Conservation (phyloP, 1,140 invertebrate genomes). For the Drosophila littoralis region DNA sequence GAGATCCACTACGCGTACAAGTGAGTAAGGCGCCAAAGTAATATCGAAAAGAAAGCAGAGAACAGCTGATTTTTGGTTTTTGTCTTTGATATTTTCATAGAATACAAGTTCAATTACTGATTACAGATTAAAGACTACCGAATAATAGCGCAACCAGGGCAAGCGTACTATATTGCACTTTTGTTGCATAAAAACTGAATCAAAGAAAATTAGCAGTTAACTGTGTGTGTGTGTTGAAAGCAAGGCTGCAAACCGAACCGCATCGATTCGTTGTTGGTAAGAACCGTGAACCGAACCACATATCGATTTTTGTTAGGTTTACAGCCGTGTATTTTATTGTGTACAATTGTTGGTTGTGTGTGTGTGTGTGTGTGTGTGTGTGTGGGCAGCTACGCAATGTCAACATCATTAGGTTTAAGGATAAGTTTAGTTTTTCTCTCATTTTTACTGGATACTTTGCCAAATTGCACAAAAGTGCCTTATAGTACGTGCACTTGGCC, state of each 20-base stretch:
- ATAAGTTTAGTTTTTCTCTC: conserved; percentile 21
- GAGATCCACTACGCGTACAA: conserved; percentile 91
- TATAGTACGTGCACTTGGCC: conserved; percentile 77
- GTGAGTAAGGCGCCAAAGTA: conserved; percentile 49
- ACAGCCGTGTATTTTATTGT: neutral
- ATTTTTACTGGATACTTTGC: conserved; percentile 43
- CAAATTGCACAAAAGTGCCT: conserved; percentile 74
- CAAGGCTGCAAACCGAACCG: too few relatives aligned
- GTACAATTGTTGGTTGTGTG: conserved; percentile 30
- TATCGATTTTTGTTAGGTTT: too few relatives aligned
- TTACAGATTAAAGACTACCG: conserved; percentile 46
- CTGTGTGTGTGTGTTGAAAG: conserved; percentile 19
- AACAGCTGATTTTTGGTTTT: conserved; percentile 31
- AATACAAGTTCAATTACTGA: conserved; percentile 24
- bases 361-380: conserved; percentile 24
- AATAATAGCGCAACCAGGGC: conserved; percentile 44
- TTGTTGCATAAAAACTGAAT: conserved; percentile 47
- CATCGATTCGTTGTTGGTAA: too few relatives aligned
- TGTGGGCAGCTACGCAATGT: conserved; percentile 56
- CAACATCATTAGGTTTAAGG: conserved; percentile 27
- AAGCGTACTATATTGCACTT: conserved; percentile 80
- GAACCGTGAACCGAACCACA: too few relatives aligned
- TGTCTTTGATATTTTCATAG: conserved; percentile 26
- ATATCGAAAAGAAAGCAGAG: conserved; percentile 67
- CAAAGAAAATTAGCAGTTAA: conserved; percentile 69